Percentiles rank a stretch among this genome's conserved stretches.
phyloP scores from a whole-genome alignment of 2,888 invertebrate genomes.

The Orthosia cruda region DNA sequence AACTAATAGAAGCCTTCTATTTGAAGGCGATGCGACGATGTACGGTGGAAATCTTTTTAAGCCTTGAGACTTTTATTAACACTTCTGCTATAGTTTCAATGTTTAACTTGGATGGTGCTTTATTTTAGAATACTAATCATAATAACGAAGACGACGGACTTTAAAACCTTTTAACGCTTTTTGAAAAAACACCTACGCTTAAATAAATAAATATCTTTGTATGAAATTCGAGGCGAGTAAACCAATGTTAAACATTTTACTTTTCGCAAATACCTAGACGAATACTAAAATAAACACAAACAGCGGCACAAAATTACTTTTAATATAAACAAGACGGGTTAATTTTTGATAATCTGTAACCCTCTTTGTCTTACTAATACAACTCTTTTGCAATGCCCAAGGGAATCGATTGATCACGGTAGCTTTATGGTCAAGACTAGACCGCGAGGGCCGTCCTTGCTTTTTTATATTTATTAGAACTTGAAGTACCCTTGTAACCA shows the following conservation, averaged over 20 bases:
- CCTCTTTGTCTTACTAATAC: neutral
- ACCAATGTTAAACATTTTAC: neutral
- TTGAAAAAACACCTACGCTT: too few relatives aligned
- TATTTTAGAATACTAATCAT: neutral
- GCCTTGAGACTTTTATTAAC: slow-evolving; percentile 33
- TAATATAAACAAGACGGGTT: neutral
- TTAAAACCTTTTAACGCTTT: neutral
- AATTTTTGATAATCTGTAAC: neutral
- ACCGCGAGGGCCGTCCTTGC: neutral
- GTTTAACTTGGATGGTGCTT: neutral
- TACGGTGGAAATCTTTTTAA: slow-evolving; percentile 33
- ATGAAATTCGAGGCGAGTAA: neutral
- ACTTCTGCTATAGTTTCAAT: slow-evolving; percentile 2
- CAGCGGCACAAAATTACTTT: neutral
- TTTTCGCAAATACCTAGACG: too few relatives aligned
- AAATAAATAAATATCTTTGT: too few relatives aligned
- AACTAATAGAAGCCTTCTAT: slow-evolving; percentile 37
- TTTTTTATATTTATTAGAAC: neutral
- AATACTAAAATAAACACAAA: too few relatives aligned
- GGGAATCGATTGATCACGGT: slow-evolving; percentile 13
- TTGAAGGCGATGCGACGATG: slow-evolving; percentile 11
- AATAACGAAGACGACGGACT: neutral
- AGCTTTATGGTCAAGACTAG: neutral
- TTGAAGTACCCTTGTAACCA: too few relatives aligned
- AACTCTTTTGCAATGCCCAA: neutral